Percentiles rank a stretch among this genome's conserved stretches.
phyloP scores from a whole-genome alignment of 2,113 vertebrate genomes.

The Stegastes partitus region DNA sequence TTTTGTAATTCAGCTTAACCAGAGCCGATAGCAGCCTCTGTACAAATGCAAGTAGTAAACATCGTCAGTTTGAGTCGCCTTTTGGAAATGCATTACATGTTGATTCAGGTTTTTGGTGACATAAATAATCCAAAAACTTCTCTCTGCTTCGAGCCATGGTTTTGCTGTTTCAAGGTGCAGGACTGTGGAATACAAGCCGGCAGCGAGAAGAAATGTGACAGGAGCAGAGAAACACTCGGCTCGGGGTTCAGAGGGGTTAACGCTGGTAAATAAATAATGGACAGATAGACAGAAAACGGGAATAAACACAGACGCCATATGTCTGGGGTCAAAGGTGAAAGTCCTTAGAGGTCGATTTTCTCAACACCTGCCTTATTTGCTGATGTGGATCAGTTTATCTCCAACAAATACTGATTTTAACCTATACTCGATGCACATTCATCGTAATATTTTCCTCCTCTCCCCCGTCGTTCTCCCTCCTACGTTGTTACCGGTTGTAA shows the following conservation, averaged over 20 bases:
- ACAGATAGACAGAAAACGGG: not conserved
- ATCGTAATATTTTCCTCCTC: not conserved
- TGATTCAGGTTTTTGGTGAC: not conserved
- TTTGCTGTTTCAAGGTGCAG: not conserved
- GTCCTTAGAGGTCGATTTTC: constrained; percentile 3
- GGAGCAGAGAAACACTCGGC: too few relatives aligned
- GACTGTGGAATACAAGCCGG: not conserved
- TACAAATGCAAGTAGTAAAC: too few relatives aligned
- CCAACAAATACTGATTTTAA: not conserved
- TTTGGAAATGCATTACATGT: not conserved
- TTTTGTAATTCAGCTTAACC: too few relatives aligned
- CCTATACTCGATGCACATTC: not conserved
- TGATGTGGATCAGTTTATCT: constrained; percentile 3
- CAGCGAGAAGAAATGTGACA: too few relatives aligned
- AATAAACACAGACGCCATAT: not conserved
- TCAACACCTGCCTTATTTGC: constrained; percentile 11
- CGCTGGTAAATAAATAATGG: too few relatives aligned
- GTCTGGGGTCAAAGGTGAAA: constrained; percentile 26
- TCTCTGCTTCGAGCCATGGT: too few relatives aligned
- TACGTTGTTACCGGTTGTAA: constrained; percentile 16
- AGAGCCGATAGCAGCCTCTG: too few relatives aligned
- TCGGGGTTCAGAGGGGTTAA: too few relatives aligned
- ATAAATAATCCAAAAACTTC: not conserved
- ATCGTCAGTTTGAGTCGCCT: too few relatives aligned
- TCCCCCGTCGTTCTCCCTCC: not conserved